Base-by-base conservation (phyloP, 2,113 vertebrate species). In the Nanger granti region DNA sequence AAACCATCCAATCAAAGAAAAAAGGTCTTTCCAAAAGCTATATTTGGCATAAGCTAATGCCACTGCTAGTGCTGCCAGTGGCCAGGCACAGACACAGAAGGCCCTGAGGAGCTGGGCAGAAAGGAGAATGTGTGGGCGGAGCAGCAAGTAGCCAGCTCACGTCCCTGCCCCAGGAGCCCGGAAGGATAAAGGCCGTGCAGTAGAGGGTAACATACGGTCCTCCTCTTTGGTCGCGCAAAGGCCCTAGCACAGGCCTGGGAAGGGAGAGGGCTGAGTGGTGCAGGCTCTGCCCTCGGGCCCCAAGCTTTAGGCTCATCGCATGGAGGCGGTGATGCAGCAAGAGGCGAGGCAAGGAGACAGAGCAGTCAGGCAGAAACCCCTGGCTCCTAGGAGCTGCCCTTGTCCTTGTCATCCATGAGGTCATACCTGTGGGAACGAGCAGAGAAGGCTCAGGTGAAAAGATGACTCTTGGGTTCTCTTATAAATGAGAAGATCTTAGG, bases 351-450 rank as follows among this genome's bases (percentile, higher is more conserved):
- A 44, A 54, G 80, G 79, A 76, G 73, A 41, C 29, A 49, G 15
- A 49, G 83, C 17, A 15, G 66, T 79, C 83, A 6, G 31, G 64
- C 47, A 83, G 41, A 47, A 18, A 79, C 11, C 12, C 2, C 31
- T 2, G 18, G 93, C 24, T 92, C 80, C 93, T 98, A 98, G 66
- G 98, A 94, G 91, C 94, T 94, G 52, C 97, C 91, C 69, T 97
- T 98, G 34, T 98, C 98, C 73, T 97, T 98, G 92, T 98, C 98
- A 5, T 98, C 98, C 79, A 37, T 80, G 93, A 99, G 97, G 62
- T 99, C 98, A 57, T 98, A 98, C 98, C 98, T 99, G 80, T 22
- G 86, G 93, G 89, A 92, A 49, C 5, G 79, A 90, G n/a, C 60
- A 92, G 83, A 92, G 59, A 62, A 57, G 49, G 54, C 37, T 94